Evolutionary conservation across 2,797 vertebrate genomes (phyloP).

Genomic region (Acanthis flammea): DNA sequence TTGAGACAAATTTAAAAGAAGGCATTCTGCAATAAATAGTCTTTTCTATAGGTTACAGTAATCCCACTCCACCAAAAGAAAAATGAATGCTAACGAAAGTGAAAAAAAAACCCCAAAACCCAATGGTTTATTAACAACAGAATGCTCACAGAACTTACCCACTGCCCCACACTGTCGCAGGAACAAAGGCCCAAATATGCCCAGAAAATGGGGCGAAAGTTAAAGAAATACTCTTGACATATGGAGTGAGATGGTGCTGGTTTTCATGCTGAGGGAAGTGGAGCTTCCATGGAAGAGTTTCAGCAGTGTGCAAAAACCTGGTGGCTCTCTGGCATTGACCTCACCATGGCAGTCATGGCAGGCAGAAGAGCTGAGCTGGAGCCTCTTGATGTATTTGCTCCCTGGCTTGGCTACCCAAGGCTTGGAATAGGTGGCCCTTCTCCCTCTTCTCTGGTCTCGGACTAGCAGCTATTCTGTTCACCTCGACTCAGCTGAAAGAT

Average conservation of each 20-base stretch:
- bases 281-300: neutral
- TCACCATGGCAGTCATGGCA: fast-evolving
- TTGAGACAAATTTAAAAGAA: neutral
- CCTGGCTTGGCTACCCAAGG: fast-evolving
- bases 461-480: neutral
- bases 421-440: fast-evolving
- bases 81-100: neutral
- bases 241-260: fast-evolving
- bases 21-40: neutral
- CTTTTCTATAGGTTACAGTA: neutral
- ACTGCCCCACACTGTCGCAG: neutral
- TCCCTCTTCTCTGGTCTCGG: fast-evolving
- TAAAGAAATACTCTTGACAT: neutral
- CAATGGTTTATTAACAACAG: neutral
- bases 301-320: neutral
- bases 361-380: neutral
- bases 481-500: fast-evolving
- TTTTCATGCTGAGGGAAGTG: neutral
- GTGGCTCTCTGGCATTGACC: neutral
- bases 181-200: neutral
- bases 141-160: neutral
- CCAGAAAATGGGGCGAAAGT: neutral
- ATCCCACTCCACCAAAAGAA: neutral
- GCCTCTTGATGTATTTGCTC: neutral
- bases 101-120: neutral